These are phyloP conservation scores for Doris montereyensis DNA, from an alignment of 2,888 invertebrate genomes.

Conservation along the genomic window DNA sequence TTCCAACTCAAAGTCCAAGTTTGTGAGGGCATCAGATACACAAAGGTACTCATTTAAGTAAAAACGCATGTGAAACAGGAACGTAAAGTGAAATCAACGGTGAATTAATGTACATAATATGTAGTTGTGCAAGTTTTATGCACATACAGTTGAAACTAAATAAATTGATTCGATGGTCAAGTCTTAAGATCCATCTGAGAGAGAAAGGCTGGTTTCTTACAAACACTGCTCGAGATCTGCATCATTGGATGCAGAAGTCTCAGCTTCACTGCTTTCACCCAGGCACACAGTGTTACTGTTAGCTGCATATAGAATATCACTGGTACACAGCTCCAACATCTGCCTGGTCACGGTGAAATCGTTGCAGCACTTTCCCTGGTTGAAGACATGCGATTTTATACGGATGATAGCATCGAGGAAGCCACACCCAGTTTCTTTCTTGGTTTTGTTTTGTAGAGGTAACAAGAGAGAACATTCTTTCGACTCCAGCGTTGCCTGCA, in stretches of 20 bases:
- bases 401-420: neutral
- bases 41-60: slow-evolving; percentile 12
- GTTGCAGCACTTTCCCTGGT: slow-evolving; percentile 10
- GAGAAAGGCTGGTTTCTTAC: slow-evolving; percentile 3
- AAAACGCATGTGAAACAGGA: slow-evolving; percentile 17
- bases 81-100: slow-evolving; percentile 13
- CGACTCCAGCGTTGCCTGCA: neutral
- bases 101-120: slow-evolving; percentile 3
- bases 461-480: neutral
- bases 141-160: slow-evolving; percentile 8
- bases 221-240: neutral
- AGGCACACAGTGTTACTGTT: slow-evolving; percentile 1
- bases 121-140: slow-evolving; percentile 25
- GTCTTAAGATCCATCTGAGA: slow-evolving; percentile 15
- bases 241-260: neutral
- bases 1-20: slow-evolving; percentile 20
- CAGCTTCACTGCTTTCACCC: neutral
- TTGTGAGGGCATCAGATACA: slow-evolving; percentile 16
- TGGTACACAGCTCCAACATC: neutral
- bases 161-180: slow-evolving; percentile 10
- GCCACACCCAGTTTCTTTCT: neutral
- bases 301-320: neutral
- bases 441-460: neutral
- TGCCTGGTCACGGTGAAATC: slow-evolving; percentile 13
- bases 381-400: slow-evolving; percentile 5